Evolutionary conservation across 2,113 vertebrate species (phyloP).

Genomic region (Aix galericulata): DNA sequence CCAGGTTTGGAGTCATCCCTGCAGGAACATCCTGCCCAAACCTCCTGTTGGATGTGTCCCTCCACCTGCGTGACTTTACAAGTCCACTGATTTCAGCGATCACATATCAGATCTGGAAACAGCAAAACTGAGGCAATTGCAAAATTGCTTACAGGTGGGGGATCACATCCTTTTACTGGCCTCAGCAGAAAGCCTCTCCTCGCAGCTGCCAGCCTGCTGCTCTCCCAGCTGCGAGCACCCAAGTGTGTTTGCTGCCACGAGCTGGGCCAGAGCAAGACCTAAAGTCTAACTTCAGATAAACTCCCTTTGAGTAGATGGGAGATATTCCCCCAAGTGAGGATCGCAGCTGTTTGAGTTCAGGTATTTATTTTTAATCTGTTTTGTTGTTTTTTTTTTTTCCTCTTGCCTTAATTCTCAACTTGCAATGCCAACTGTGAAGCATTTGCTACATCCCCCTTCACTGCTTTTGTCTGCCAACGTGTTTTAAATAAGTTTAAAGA

Average conservation of each 20-base stretch:
- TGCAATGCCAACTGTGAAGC: neutral
- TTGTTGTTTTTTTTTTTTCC: neutral
- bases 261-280: neutral
- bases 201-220: accelerated
- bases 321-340: neutral
- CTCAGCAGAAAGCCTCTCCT: neutral
- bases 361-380: neutral
- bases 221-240: neutral
- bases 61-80: neutral
- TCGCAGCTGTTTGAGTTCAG: neutral
- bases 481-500: constrained; percentile 40
- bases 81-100: neutral
- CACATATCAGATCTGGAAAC: neutral
- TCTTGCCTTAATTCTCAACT: neutral
- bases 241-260: neutral
- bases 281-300: neutral
- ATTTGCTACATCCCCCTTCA: neutral
- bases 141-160: neutral
- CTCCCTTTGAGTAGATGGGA: accelerated
- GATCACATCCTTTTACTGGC: neutral
- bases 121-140: neutral
- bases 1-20: neutral
- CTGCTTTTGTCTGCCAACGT: constrained; percentile 1
- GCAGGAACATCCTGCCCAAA: neutral
- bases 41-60: neutral